phyloP scores from a whole-genome alignment of 1,140 invertebrate genomes.

The Drosophila sp. region DNA sequence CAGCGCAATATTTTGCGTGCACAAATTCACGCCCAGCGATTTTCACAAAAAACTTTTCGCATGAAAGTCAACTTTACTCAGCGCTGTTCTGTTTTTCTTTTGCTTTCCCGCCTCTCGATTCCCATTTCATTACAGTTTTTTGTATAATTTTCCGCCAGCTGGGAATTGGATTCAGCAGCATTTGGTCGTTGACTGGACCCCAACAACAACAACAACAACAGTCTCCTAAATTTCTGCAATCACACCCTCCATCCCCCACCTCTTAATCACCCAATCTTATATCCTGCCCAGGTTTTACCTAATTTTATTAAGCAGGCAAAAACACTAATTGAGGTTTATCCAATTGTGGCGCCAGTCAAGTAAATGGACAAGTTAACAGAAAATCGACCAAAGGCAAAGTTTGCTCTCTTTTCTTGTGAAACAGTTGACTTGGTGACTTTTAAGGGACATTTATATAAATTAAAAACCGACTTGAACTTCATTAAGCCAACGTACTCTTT shows the following conservation, averaged over 20 bases:
- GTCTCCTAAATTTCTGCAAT: neutral
- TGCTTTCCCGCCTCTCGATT: conserved; percentile 38
- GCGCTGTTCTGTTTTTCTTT: conserved; percentile 46
- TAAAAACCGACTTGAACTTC: neutral
- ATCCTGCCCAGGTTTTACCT: conserved; percentile 41
- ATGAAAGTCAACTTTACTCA: conserved; percentile 72
- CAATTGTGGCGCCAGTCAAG: conserved; percentile 55
- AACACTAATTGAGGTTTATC: conserved; percentile 78
- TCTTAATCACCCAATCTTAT: conserved; percentile 22
- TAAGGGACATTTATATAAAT: conserved; percentile 9
- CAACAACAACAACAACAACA: neutral
- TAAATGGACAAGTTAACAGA: conserved; percentile 22
- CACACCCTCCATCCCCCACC: neutral
- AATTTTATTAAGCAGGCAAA: conserved; percentile 70
- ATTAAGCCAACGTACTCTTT: neutral
- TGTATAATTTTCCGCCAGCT: conserved; percentile 72
- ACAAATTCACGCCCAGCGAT: conserved; percentile 59
- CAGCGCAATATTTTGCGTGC: conserved; percentile 14
- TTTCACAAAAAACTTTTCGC: conserved; percentile 73
- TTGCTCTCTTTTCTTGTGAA: neutral
- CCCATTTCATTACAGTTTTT: conserved; percentile 47
- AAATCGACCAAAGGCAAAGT: conserved; percentile 22
- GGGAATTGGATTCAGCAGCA: conserved; percentile 64
- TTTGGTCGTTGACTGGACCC: conserved; percentile 19
- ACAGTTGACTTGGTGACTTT: conserved; percentile 14